Conservation (phyloP, 2,888 invertebrate species). For the Eupeodes latifasciatus region DNA sequence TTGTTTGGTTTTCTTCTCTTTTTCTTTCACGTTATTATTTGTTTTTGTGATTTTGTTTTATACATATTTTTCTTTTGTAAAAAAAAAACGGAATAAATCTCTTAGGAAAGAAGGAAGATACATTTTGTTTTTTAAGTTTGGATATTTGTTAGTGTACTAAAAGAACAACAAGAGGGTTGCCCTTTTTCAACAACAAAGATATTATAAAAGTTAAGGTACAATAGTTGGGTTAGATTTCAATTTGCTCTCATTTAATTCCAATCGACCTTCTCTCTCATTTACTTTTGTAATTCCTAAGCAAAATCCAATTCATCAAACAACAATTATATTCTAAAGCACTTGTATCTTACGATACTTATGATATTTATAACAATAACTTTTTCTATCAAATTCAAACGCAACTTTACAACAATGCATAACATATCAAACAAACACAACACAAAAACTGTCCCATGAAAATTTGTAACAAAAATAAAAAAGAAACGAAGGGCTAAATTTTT, state of each 20-base stretch:
- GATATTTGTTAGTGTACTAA: constrained; percentile 35
- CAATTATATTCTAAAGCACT: constrained; percentile 71
- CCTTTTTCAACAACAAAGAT: constrained; percentile 58
- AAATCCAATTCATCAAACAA: constrained; percentile 64
- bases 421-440: constrained; percentile 51
- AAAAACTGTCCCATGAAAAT: constrained; percentile 38
- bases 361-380: constrained; percentile 52
- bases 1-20: constrained; percentile 60
- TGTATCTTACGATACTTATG: constrained; percentile 58
- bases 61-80: constrained; percentile 41
- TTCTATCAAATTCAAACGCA: constrained; percentile 49
- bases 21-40: constrained; percentile 1
- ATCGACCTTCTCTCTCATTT: constrained; percentile 55
- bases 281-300: constrained; percentile 42
- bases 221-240: constrained; percentile 73
- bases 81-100: constrained; percentile 61
- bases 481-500: constrained; percentile 36
- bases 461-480: constrained; percentile 42
- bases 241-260: constrained; percentile 52
- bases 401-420: constrained; percentile 53
- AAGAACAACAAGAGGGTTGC: constrained; percentile 73
- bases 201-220: constrained; percentile 74
- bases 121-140: constrained; percentile 28
- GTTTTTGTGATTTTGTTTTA: constrained; percentile 37
- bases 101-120: constrained; percentile 68